Evolutionary conservation across 2,797 vertebrate genomes (phyloP).

Genomic region (Poecilia gillii): DNA sequence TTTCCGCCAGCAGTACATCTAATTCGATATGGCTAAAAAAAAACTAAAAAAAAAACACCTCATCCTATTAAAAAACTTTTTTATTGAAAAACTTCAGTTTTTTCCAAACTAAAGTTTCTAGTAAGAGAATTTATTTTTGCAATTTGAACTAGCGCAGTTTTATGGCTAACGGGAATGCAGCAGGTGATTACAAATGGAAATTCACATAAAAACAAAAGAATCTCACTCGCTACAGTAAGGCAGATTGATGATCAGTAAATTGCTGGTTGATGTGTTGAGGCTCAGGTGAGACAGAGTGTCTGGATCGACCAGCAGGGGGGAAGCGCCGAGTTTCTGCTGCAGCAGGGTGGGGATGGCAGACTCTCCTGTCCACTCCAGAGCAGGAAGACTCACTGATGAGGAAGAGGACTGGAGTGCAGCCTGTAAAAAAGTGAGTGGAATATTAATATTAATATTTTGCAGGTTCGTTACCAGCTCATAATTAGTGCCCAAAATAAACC

Average conservation of each 20-base stretch:
- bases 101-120: too few relatives aligned
- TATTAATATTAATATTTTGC: not conserved
- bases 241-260: slow-evolving; percentile 84
- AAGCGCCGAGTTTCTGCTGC: slow-evolving; percentile 81
- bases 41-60: too few relatives aligned
- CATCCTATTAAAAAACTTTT: too few relatives aligned
- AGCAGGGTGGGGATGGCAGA: slow-evolving; percentile 79
- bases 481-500: not conserved
- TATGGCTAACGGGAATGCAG: too few relatives aligned
- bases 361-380: slow-evolving; percentile 83
- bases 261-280: slow-evolving; percentile 79
- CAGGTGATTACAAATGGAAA: not conserved
- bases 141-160: too few relatives aligned
- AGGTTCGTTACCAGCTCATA: not conserved
- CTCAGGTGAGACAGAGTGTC: slow-evolving; percentile 81
- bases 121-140: too few relatives aligned
- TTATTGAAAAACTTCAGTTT: too few relatives aligned
- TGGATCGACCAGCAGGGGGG: slow-evolving; percentile 82
- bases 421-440: slow-evolving; percentile 58
- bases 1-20: too few relatives aligned
- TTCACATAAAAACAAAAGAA: not conserved
- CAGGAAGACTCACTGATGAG: slow-evolving; percentile 83
- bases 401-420: slow-evolving; percentile 81
- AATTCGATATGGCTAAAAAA: too few relatives aligned
- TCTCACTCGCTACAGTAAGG: slow-evolving; percentile 83